Conservation (phyloP, 2,113 vertebrate species). For the zebrafish (Danio rerio) region GRCz12tu NC_133176.1:62103001-62103500, state of each 20-base stretch:
- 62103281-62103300: no score
- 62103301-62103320: no score
- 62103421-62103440: no score
- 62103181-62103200: slow-evolving; percentile 82
- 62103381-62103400: no score
- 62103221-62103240: slow-evolving; percentile 47
- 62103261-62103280: no score
- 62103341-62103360: no score
- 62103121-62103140: slow-evolving; percentile 89
- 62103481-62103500: no score
- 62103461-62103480: no score
- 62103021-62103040: not conserved
- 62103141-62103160: slow-evolving; percentile 90
- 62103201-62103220: slow-evolving; percentile 59
- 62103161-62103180: slow-evolving; percentile 89
- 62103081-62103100: slow-evolving; percentile 72
- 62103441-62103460: no score
- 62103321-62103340: no score
- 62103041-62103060: not conserved
- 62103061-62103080: not conserved
- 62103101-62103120: slow-evolving; percentile 91
- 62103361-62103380: no score
- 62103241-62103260: not conserved
- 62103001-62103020: not conserved
- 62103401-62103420: no score